These are phyloP conservation scores for Noctua janthe DNA, from an alignment of 2,888 invertebrate species.

Conservation along the genomic window DNA sequence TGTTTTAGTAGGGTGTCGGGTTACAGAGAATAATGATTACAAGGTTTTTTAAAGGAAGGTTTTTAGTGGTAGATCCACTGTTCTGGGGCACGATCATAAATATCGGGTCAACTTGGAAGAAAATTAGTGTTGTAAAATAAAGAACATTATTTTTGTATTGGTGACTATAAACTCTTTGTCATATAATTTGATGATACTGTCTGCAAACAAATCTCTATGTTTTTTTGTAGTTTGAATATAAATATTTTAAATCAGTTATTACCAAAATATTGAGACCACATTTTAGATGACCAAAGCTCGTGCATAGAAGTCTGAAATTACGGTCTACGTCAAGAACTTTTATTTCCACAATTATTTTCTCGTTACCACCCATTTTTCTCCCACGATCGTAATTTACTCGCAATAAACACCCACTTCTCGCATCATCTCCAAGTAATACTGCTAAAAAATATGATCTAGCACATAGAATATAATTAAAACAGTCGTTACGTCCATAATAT, in stretches of 20 bases:
- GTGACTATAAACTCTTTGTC: not conserved
- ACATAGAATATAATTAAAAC: constrained; percentile 61
- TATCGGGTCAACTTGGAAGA: not conserved
- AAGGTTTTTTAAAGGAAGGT: not conserved
- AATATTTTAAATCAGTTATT: not conserved
- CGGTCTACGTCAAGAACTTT: constrained; percentile 15
- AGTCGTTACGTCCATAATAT: constrained; percentile 59
- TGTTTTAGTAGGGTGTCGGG: not conserved
- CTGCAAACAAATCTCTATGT: too few relatives aligned
- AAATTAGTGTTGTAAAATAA: not conserved
- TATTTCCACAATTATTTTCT: constrained; percentile 42
- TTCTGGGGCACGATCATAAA: too few relatives aligned
- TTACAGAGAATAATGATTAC: not conserved
- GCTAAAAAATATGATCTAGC: constrained; percentile 52
- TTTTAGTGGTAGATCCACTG: not conserved
- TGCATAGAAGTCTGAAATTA: not conserved
- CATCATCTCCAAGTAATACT: constrained; percentile 43
- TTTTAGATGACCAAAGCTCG: not conserved
- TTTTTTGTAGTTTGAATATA: not conserved
- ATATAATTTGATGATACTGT: not conserved
- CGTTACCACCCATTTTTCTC: constrained; percentile 34
- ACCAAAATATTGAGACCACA: not conserved
- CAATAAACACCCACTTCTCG: constrained; percentile 49
- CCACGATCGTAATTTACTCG: constrained; percentile 24
- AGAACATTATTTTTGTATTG: not conserved